These are phyloP conservation scores for Propithecus perrieri DNA, from an alignment of 2,797 vertebrate genomes.

Conservation along the genomic window DNA sequence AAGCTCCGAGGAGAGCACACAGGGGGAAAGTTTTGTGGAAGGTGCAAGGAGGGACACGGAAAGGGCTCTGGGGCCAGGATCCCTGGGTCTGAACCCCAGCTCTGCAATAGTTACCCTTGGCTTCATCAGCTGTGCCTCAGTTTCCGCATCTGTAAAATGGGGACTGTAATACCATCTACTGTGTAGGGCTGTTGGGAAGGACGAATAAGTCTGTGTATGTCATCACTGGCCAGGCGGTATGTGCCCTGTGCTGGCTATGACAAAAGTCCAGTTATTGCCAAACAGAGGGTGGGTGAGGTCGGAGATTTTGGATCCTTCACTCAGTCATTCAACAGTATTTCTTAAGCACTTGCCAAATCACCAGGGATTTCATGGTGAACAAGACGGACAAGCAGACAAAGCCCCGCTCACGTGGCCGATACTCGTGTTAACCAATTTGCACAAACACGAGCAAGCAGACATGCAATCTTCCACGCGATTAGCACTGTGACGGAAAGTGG, in stretches of 20 bases:
- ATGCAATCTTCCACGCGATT: background rate
- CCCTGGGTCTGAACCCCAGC: too few relatives aligned
- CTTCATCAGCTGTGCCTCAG: background rate
- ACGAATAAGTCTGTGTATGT: rapidly evolving
- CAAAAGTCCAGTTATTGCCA: too few relatives aligned
- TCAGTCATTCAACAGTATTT: background rate
- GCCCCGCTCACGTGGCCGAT: too few relatives aligned
- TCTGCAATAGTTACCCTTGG: background rate
- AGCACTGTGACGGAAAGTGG: background rate
- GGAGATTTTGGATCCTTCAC: background rate
- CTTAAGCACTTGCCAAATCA: background rate
- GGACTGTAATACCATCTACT: background rate
- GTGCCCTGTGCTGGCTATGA: too few relatives aligned
- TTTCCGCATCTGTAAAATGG: background rate
- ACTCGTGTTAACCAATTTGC: too few relatives aligned
- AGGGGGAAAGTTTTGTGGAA: too few relatives aligned
- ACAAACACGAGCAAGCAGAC: background rate
- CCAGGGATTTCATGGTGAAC: background rate
- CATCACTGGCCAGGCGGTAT: background rate
- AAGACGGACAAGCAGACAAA: background rate
- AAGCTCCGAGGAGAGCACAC: background rate
- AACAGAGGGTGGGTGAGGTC: too few relatives aligned
- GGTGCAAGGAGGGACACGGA: background rate
- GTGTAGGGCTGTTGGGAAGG: background rate
- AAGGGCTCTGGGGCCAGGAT: too few relatives aligned